These are phyloP conservation scores for Anhinga anhinga DNA, from an alignment of 2,113 vertebrate species.

Conservation along the genomic window DNA sequence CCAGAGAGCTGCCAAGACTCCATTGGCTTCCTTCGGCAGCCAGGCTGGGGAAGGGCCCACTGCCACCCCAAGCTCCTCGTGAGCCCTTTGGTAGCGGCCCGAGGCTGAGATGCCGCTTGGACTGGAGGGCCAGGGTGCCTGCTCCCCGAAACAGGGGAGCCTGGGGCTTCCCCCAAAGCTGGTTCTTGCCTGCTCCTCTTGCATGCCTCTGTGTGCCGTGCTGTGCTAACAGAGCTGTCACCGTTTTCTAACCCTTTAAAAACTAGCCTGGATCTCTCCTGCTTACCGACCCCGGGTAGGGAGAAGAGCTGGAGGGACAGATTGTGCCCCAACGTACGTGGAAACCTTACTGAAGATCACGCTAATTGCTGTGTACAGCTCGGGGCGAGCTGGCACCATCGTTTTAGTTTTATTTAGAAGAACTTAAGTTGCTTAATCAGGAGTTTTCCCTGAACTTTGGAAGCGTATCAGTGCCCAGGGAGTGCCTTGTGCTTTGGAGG, in stretches of 20 bases:
- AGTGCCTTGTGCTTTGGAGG: background rate
- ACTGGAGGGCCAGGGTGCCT: background rate
- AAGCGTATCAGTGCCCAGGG: background rate
- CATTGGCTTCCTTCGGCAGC: background rate
- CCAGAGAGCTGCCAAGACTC: background rate
- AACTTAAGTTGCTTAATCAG: background rate
- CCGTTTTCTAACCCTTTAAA: background rate
- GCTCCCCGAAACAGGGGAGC: background rate
- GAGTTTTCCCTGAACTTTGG: background rate
- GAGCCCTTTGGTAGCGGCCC: fast-evolving
- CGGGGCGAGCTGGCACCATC: background rate
- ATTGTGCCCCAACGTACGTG: fast-evolving
- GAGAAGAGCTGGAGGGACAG: background rate
- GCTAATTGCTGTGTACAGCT: background rate
- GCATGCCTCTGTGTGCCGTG: conserved; percentile 48
- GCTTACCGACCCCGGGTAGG: background rate
- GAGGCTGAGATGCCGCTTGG: background rate
- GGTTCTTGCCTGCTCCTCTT: background rate
- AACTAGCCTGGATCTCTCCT: background rate
- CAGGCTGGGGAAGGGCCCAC: background rate
- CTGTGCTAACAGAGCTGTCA: conserved; percentile 48
- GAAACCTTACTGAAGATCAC: background rate
- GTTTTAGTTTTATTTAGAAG: background rate
- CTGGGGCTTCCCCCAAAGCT: background rate
- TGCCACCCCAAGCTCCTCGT: background rate